phyloP scores from a whole-genome alignment of 2,113 vertebrate species.

The Seriola dumerili region DNA sequence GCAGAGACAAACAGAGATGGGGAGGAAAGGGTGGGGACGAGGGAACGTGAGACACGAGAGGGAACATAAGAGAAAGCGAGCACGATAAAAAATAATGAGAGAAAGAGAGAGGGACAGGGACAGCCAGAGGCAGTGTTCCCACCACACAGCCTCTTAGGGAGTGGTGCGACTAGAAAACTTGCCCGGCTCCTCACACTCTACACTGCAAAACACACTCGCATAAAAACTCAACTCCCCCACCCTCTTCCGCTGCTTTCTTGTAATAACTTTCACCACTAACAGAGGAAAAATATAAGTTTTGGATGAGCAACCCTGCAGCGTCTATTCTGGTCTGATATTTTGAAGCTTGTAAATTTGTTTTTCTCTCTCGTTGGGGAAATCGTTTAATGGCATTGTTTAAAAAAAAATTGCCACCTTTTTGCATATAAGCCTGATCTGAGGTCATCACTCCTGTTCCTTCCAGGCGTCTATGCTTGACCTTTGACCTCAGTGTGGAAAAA shows the following conservation, averaged over 20 bases:
- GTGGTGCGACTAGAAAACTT: slow-evolving; percentile 72
- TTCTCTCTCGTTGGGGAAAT: slow-evolving; percentile 35
- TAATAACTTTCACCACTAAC: slow-evolving; percentile 55
- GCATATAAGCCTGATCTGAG: slow-evolving; percentile 29
- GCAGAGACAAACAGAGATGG: slow-evolving; percentile 69
- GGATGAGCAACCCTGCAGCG: slow-evolving; percentile 54
- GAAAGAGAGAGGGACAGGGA: slow-evolving; percentile 72
- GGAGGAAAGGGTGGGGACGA: slow-evolving; percentile 65
- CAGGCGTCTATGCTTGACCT: slow-evolving; percentile 57
- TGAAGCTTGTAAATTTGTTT: slow-evolving; percentile 37
- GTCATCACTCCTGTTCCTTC: slow-evolving; percentile 22
- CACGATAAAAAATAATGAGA: slow-evolving; percentile 75
- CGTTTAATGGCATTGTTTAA: slow-evolving; percentile 13
- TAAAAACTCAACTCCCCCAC: slow-evolving; percentile 38
- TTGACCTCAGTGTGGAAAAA: slow-evolving; percentile 34
- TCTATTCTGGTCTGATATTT: slow-evolving; percentile 37
- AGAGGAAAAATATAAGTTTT: slow-evolving; percentile 51
- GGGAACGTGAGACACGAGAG: slow-evolving; percentile 70
- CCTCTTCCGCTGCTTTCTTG: slow-evolving; percentile 34
- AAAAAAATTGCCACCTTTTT: slow-evolving; percentile 44
- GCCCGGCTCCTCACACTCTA: slow-evolving; percentile 46
- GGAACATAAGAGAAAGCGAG: slow-evolving; percentile 70
- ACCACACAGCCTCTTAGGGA: slow-evolving; percentile 77
- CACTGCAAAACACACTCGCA: slow-evolving; percentile 50
- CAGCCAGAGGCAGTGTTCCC: slow-evolving; percentile 79